Percentiles rank a stretch among this genome's conserved stretches.
Evolutionary conservation across 2,888 invertebrate genomes (phyloP).

Genomic region (Hipparchia sbordonii): DNA sequence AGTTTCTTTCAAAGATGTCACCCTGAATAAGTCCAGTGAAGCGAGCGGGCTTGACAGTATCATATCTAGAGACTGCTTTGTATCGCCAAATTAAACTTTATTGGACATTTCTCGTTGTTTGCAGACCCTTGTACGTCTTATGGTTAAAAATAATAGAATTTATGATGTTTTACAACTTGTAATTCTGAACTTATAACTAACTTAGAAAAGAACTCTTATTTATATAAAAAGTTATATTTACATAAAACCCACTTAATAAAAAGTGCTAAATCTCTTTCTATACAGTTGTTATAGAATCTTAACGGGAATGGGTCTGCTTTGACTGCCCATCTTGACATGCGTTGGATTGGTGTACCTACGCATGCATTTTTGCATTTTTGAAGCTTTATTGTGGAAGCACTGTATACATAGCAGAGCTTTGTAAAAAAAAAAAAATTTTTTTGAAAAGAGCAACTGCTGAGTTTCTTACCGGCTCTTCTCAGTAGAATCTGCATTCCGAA

Average conservation of each 20-base stretch:
- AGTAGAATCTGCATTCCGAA: no score
- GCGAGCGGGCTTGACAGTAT: conserved; percentile 71
- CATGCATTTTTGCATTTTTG: no score
- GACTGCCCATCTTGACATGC: no score
- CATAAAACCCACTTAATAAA: background rate
- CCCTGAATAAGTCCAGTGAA: conserved; percentile 69
- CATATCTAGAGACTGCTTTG: conserved; percentile 59
- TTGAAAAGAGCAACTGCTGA: no score
- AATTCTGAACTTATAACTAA: background rate
- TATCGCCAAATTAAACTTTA: conserved; percentile 76
- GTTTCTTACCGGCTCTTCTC: no score
- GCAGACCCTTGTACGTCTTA: conserved; percentile 39
- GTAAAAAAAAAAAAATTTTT: no score
- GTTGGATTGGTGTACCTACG: no score
- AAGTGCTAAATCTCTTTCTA: background rate
- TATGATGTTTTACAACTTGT: conserved; percentile 28
- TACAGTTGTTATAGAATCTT: background rate
- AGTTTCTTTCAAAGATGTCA: conserved; percentile 60
- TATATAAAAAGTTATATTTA: background rate
- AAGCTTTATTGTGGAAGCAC: no score
- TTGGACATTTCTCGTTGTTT: conserved; percentile 73
- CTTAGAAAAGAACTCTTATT: background rate
- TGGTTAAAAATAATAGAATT: conserved; percentile 6
- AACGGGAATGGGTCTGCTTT: no score
- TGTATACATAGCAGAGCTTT: no score